A percentile compares a stretch with the other conserved stretches of the same genome.
These are phyloP conservation scores for Drosophila persimilis DNA, from an alignment of 1,140 invertebrate species.

Conservation along the genomic window DNA sequence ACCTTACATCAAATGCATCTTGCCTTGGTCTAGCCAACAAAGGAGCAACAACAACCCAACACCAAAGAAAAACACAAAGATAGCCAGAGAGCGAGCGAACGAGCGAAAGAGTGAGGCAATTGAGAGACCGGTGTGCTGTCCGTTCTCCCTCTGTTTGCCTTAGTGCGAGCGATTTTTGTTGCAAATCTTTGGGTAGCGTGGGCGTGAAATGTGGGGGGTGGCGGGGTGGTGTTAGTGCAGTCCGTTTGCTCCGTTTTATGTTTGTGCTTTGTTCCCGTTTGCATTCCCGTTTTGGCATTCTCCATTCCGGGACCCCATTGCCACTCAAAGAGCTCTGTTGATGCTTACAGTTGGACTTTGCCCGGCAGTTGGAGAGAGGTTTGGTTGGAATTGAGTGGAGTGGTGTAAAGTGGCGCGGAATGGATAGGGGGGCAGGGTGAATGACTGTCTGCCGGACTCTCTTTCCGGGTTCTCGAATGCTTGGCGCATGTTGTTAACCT, in stretches of 20 bases:
- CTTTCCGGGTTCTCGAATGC: conserved; percentile 61
- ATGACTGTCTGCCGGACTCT: conserved; percentile 25
- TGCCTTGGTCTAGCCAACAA: conserved; percentile 49
- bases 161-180: not conserved
- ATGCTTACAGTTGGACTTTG: conserved; percentile 33
- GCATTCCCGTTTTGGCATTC: conserved; percentile 30
- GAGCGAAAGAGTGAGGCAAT: not conserved
- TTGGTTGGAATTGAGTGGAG: conserved; percentile 11
- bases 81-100: conserved; percentile 17
- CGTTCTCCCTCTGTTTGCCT: conserved; percentile 8
- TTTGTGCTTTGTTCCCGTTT: conserved; percentile 52
- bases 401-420: conserved; percentile 14
- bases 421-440: conserved; percentile 11
- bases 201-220: conserved; percentile 25
- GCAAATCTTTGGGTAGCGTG: not conserved
- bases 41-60: conserved; percentile 14
- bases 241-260: conserved; percentile 38
- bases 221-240: conserved; percentile 20
- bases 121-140: conserved; percentile 16
- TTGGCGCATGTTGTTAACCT: conserved; percentile 61
- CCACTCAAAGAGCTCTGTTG: conserved; percentile 22
- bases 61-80: conserved; percentile 16
- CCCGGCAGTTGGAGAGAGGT: not conserved
- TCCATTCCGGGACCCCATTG: too few relatives aligned
- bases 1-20: too few relatives aligned